Conservation (phyloP, 1,140 invertebrate species). For the Drosophila pectinifera region DNA sequence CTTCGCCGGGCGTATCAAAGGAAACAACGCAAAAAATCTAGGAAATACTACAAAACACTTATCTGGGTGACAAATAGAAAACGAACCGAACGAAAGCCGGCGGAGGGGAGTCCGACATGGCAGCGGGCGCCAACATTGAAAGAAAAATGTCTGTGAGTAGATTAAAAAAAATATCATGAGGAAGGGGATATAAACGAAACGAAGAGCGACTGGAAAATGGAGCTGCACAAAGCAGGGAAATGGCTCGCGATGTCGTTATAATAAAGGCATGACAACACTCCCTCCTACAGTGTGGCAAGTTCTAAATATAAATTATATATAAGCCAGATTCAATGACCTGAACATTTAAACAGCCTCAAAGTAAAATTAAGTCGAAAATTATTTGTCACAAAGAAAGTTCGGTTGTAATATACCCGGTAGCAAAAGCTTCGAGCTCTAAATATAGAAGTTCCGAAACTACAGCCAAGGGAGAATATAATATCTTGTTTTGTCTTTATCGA, state of each 20-base stretch:
- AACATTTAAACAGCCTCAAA: too few relatives aligned
- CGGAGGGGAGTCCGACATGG: neutral
- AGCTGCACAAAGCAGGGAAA: conserved; percentile 71
- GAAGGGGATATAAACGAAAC: conserved; percentile 33
- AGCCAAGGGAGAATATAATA: too few relatives aligned
- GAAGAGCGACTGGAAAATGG: conserved; percentile 53
- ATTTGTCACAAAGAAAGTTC: too few relatives aligned
- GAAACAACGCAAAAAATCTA: conserved; percentile 59
- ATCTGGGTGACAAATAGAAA: conserved; percentile 82
- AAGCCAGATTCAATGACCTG: too few relatives aligned
- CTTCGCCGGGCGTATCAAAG: conserved; percentile 64
- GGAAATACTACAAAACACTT: conserved; percentile 81
- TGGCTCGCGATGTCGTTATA: conserved; percentile 73
- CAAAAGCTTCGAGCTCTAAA: too few relatives aligned
- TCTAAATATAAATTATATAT: neutral
- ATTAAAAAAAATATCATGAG: conserved; percentile 66
- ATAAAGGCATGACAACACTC: conserved; percentile 60
- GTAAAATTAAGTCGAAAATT: too few relatives aligned
- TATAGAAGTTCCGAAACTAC: too few relatives aligned
- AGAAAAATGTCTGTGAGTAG: conserved; percentile 77
- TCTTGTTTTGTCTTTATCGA: too few relatives aligned
- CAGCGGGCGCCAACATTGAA: conserved; percentile 60
- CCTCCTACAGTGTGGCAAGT: conserved; percentile 17
- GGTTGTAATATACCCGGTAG: too few relatives aligned
- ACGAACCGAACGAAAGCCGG: conserved; percentile 33